Base-by-base conservation (phyloP, 2,797 vertebrate species). In the Chromobotia macracanthus region DNA sequence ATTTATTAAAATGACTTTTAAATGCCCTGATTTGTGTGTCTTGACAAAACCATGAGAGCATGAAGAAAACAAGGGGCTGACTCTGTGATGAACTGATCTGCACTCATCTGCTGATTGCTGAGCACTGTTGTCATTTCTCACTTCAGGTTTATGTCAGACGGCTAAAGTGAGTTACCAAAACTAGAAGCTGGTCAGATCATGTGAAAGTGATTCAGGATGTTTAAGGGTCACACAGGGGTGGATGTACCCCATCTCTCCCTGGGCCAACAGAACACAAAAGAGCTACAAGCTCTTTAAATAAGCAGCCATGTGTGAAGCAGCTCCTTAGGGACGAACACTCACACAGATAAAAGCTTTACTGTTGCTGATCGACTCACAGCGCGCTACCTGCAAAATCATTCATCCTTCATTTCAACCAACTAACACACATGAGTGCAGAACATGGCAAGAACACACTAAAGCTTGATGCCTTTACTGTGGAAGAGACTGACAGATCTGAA, bases 321-420 rank as follows among this genome's bases (percentile, higher is more conserved):
- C 74, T 89, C 82, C 77, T 79, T 18, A 55, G 83, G 89, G 87
- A 87, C 85, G 82, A 85, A 81, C 51, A 80, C 87, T 87, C 60
- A 82, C 61, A 66, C 77, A 80, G 88, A 90, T 91, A 90, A 94
- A 92, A 92, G 90, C 90, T 79, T 89, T 60, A 84, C 80, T 61
- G 80, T 65, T 72, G 58, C 89, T 86, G 72, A 84, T 83, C 87
- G 84, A 85, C 81, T 90, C 85, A 91, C 71, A 61, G 2, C 58
- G 51, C 71, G 38, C 82, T 81, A 70, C 53, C 65, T 63, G 53
- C 61, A 69, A 23, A 41, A 63, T 46, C 25, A 4, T 50, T 60
- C n/a, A 35, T 11, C 5, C 67, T 41, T 23, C 6, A 18, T 16
- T 35, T 53, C 31, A 21, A 16, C 55, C 31, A 19, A 15, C 55